A percentile compares a stretch with the other conserved stretches of the same genome.
These are phyloP conservation scores for Muntiacus muntjak DNA, from an alignment of 2,113 vertebrate species.

Conservation along the genomic window DNA sequence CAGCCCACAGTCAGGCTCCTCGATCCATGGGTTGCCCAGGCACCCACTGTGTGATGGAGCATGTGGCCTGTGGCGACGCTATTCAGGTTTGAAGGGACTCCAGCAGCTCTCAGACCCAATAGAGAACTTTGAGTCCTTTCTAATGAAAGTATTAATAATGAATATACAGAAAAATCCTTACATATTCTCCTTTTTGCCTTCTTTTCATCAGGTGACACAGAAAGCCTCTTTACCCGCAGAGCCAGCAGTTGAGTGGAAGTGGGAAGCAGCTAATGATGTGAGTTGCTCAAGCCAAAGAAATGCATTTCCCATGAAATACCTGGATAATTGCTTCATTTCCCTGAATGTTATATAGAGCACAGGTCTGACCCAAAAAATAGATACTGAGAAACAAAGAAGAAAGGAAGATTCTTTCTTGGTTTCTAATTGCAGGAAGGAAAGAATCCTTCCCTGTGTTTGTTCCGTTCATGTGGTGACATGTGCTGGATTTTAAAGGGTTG, in stretches of 20 bases:
- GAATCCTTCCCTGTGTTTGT: neutral
- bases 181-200: neutral
- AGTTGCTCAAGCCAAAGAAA: neutral
- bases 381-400: neutral
- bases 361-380: neutral
- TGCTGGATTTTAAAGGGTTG: too few species aligned
- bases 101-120: neutral
- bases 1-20: too few species aligned
- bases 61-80: accelerated
- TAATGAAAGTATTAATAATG: neutral
- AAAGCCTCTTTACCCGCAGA: neutral
- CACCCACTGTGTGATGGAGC: accelerated
- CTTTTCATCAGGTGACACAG: neutral
- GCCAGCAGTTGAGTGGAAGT: neutral
- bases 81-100: neutral
- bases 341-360: neutral
- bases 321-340: neutral
- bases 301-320: neutral
- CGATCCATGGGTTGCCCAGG: accelerated
- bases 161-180: neutral
- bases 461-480: too few species aligned
- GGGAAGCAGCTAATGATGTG: neutral
- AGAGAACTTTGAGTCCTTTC: neutral
- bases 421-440: too few species aligned
- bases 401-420: neutral